A percentile compares a stretch with the other conserved stretches of the same genome.
Conservation (phyloP, 1,140 invertebrate species). For the roundworm (Caenorhabditis elegans) region WBcel235 BX284604.4:5731001-5731500, state of each 20-base stretch:
- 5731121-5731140: slow-evolving; percentile 53
- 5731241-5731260: not conserved
- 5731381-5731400: slow-evolving; percentile 64
- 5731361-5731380: slow-evolving; percentile 62
- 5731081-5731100: slow-evolving; percentile 57
- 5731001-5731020: slow-evolving; percentile 46
- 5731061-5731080: slow-evolving; percentile 59
- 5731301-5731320: not conserved
- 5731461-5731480: slow-evolving; percentile 47
- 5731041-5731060: slow-evolving; percentile 54
- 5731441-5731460: not conserved
- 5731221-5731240: slow-evolving; percentile 58
- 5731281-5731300: not conserved
- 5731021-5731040: slow-evolving; percentile 56
- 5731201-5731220: slow-evolving; percentile 53
- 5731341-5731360: slow-evolving; percentile 54
- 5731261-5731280: slow-evolving; percentile 29
- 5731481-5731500: slow-evolving; percentile 61
- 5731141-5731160: slow-evolving; percentile 59
- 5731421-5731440: slow-evolving; percentile 36
- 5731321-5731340: slow-evolving; percentile 2
- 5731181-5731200: slow-evolving; percentile 9
- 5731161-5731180: slow-evolving; percentile 27
- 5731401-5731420: slow-evolving; percentile 54
- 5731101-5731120: slow-evolving; percentile 52